Conservation (phyloP, 2,113 vertebrate species). For the Phodopus roborovskii region DNA sequence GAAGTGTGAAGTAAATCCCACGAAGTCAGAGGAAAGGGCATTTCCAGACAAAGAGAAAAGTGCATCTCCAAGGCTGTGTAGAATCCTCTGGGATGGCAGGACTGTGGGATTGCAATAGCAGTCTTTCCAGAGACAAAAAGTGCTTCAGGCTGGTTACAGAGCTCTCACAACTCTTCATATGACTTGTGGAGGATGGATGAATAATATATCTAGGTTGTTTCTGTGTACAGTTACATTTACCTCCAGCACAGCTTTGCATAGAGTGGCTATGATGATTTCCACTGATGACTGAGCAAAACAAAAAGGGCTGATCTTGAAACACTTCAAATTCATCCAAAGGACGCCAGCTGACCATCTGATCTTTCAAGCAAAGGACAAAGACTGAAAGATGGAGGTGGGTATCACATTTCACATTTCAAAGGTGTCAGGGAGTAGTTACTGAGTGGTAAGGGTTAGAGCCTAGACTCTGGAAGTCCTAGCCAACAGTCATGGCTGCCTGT, state of each 20-base stretch:
- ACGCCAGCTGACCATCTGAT: accelerated
- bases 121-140: background rate
- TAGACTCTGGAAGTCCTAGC: background rate
- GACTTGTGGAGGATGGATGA: too few species aligned
- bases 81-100: background rate
- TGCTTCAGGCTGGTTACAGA: background rate
- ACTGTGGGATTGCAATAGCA: background rate
- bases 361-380: accelerated
- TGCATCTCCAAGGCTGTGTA: background rate
- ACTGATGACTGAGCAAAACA: accelerated
- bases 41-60: background rate
- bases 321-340: accelerated
- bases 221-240: accelerated
- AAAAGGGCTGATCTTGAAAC: background rate
- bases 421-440: accelerated
- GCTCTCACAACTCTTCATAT: accelerated
- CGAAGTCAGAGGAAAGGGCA: background rate
- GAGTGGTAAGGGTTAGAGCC: background rate
- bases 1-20: background rate
- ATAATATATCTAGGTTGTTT: background rate
- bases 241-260: accelerated
- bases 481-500: background rate
- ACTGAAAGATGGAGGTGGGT: accelerated
- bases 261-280: background rate
- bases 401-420: background rate